phyloP scores from a whole-genome alignment of 1,140 invertebrate species.

The Nylanderia fulva region DNA sequence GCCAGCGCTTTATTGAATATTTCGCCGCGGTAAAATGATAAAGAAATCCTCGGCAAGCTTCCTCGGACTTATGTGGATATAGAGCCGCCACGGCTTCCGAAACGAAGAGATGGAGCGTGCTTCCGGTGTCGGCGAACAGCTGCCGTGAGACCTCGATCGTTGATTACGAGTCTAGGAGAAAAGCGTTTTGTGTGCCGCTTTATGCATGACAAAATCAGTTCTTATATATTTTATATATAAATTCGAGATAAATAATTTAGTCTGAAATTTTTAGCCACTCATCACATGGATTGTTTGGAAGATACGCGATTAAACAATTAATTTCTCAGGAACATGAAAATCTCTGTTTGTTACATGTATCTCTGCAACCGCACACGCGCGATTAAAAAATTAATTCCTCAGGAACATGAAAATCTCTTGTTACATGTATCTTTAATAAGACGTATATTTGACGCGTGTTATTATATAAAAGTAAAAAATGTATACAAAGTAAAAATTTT shows the following conservation, averaged over 20 bases:
- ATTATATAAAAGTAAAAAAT: no score
- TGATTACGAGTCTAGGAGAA: constrained; percentile 5
- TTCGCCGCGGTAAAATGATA: constrained; percentile 68
- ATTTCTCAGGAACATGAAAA: constrained; percentile 5
- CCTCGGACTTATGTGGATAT: constrained; percentile 40
- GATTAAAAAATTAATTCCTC: constrained; percentile 2
- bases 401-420: background rate
- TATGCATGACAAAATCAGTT: background rate
- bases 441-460: background rate
- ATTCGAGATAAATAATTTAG: background rate
- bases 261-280: background rate
- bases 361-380: no score
- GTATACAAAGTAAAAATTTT: no score
- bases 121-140: background rate
- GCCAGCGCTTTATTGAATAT: constrained; percentile 68
- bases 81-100: background rate
- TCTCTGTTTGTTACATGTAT: no score
- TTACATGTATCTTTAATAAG: background rate
- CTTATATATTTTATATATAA: background rate
- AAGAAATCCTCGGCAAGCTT: constrained; percentile 68
- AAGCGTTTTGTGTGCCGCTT: background rate
- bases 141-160: background rate
- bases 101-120: background rate
- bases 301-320: background rate
- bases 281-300: background rate